Conservation (phyloP, 2,888 invertebrate genomes). For the Caenorhabditis sp. region DNA sequence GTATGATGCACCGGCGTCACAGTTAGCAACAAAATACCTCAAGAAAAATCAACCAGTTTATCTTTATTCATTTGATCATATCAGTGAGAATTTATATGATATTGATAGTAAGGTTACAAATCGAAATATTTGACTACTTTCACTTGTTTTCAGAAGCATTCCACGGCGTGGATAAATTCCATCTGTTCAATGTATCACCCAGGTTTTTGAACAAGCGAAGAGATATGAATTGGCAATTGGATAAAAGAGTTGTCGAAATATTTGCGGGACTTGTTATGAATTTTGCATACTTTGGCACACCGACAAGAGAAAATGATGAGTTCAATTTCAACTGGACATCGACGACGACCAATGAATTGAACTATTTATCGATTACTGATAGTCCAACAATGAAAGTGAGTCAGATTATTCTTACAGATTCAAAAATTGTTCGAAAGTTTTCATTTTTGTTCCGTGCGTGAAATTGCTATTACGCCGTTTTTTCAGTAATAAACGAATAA, state of each 20-base stretch:
- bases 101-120: conserved; percentile 62
- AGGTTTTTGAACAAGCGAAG: conserved; percentile 63
- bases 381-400: conserved; percentile 64
- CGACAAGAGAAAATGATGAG: conserved; percentile 66
- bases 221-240: conserved; percentile 70
- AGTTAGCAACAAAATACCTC: conserved; percentile 64
- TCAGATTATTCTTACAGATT: not conserved
- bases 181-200: conserved; percentile 70
- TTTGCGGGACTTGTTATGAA: conserved; percentile 70
- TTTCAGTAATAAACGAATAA: too few species aligned
- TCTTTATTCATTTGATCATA: conserved; percentile 71
- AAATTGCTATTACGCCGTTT: too few species aligned
- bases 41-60: conserved; percentile 64
- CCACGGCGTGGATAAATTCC: conserved; percentile 70
- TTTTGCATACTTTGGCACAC: conserved; percentile 64
- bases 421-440: too few species aligned
- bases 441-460: too few species aligned
- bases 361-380: conserved; percentile 69
- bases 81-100: conserved; percentile 70
- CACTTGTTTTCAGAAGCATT: conserved; percentile 65
- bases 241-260: conserved; percentile 69
- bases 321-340: conserved; percentile 70
- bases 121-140: too few species aligned
- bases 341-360: conserved; percentile 55
- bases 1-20: conserved; percentile 70